Base-by-base conservation (phyloP, 2,888 invertebrate species). In the Penaeus monodon region DNA sequence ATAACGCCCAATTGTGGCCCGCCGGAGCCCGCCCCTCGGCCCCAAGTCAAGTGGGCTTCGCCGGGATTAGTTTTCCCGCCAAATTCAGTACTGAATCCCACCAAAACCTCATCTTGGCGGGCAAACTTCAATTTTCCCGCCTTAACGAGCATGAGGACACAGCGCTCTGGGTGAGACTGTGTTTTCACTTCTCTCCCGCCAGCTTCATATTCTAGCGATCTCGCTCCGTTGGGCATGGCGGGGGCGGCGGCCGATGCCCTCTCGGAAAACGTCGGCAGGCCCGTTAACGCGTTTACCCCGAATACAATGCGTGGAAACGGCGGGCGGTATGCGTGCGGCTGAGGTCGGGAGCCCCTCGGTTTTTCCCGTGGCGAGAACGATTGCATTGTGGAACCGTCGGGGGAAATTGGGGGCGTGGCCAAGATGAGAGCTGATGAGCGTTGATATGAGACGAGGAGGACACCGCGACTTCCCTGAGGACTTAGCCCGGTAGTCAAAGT, bases 91-190 rank as follows among this genome's bases (percentile, higher is more conserved):
- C 81, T 64, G 81, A 74, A 68, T 74, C 84, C 82, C 86, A 66
- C 84, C 87, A 87, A 83, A 87, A 87, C 84, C 87, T 87, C 87
- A 87, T 87, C 87, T 87, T 83, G 83, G 87, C 87, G 87, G 79
- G 87, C 87, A 87, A 87, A 87, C 87, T 87, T 87, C 87, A 87
- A 87, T 87, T 87, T 87, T 87, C 87, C 83, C 87, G 87, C 81
- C 87, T 87, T 87, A 87, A 87, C 87, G 84, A 87, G 84, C 83
- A 73, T 87, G 87, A 87, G 87, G 87, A 83, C 87, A 84, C 73
- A 79, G 76, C 74, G 87, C 84, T 63, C 73, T 63, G 66, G 63
- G 44, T 82, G 82, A 33, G 80, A 27, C 24, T 22, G 12, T 29
- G 24, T 57, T 77, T n/a, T 38, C 86, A 81, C 38, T 49, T n/a